A percentile compares a stretch with the other conserved stretches of the same genome.
These are phyloP conservation scores for Nothocercus julius DNA, from an alignment of 2,113 vertebrate genomes.

Conservation along the genomic window DNA sequence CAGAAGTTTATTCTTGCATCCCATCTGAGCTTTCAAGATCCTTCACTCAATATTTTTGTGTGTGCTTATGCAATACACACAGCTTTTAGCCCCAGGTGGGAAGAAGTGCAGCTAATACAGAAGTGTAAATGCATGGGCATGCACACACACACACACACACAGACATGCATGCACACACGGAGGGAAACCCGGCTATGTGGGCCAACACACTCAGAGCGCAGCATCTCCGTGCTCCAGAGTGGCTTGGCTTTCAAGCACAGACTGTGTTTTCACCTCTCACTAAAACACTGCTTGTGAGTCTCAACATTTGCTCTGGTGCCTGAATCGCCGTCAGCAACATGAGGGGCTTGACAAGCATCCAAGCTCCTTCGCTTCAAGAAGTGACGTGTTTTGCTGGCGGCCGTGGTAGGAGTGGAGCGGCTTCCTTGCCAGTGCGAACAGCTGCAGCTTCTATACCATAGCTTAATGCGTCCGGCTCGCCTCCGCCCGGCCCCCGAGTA, in stretches of 20 bases:
- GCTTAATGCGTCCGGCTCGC: background rate
- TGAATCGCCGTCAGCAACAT: background rate
- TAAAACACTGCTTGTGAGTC: background rate
- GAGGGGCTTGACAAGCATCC: background rate
- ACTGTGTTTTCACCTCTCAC: background rate
- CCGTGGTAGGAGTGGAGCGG: background rate
- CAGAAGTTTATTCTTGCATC: background rate
- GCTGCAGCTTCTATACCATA: slow-evolving; percentile 16
- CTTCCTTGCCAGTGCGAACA: background rate
- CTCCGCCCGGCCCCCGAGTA: background rate
- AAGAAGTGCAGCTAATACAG: background rate
- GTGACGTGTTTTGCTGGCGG: background rate
- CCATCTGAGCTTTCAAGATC: background rate
- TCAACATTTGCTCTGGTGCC: fast-evolving
- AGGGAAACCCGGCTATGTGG: background rate
- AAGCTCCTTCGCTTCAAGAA: background rate
- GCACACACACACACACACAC: fast-evolving
- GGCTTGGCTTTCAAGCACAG: background rate
- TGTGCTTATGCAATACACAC: too few relatives aligned
- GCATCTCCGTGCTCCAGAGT: background rate
- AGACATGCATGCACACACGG: fast-evolving
- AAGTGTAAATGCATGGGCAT: background rate
- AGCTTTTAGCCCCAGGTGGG: background rate
- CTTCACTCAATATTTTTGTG: background rate
- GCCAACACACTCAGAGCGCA: background rate